Evolutionary conservation across 2,113 vertebrate genomes (phyloP).

Genomic region (Aramus guarauna): DNA sequence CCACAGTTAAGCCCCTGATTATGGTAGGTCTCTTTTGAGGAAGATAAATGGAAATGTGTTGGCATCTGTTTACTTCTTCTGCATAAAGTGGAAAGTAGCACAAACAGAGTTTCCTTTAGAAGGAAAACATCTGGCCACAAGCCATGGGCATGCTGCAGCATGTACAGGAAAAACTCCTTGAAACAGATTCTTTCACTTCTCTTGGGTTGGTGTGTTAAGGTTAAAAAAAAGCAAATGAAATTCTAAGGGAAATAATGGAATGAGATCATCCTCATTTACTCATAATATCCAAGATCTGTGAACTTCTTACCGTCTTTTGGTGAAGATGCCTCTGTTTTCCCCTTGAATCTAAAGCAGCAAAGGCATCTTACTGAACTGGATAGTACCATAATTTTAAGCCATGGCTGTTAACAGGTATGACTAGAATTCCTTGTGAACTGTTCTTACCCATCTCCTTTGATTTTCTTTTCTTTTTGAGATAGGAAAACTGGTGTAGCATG

Average conservation of each 20-base stretch:
- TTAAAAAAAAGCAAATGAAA: not conserved
- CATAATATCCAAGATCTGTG: not conserved
- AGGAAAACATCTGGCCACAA: not conserved
- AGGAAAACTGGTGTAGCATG: not conserved
- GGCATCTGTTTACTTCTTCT: not conserved
- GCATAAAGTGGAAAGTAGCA: not conserved
- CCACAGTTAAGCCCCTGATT: not conserved
- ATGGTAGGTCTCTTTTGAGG: not conserved
- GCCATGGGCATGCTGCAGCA: not conserved
- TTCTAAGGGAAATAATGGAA: not conserved
- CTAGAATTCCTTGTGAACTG: not conserved
- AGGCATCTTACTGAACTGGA: not conserved
- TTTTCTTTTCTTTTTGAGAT: not conserved
- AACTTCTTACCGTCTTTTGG: not conserved
- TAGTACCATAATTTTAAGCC: not conserved
- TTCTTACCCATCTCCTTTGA: not conserved
- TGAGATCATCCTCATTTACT: not conserved
- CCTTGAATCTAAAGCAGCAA: not conserved
- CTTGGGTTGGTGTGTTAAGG: not conserved
- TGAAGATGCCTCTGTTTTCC: not conserved
- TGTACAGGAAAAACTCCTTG: not conserved
- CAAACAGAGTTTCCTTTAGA: not conserved
- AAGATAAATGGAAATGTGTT: not conserved
- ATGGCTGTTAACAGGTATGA: not conserved
- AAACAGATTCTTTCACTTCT: not conserved